These are phyloP conservation scores for Drosophila funebris DNA, from an alignment of 1,140 invertebrate genomes.

Conservation along the genomic window DNA sequence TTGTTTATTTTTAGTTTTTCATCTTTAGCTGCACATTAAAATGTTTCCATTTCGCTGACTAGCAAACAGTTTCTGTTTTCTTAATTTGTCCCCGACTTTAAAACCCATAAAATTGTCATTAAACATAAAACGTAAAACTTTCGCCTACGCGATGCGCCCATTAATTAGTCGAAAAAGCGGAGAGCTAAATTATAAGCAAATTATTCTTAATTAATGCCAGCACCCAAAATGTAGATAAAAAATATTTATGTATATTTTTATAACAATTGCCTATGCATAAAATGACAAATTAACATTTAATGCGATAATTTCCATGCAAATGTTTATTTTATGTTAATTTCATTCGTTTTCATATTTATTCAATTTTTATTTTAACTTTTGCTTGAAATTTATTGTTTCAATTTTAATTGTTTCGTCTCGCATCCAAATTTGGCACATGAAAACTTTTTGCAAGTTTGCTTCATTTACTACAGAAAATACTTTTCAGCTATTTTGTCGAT, in stretches of 20 bases:
- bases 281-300: constrained; percentile 38
- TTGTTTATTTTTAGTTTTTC: constrained; percentile 55
- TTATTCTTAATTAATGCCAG: constrained; percentile 60
- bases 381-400: constrained; percentile 28
- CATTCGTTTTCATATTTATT: not conserved
- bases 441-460: constrained; percentile 42
- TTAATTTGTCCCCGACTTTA: constrained; percentile 50
- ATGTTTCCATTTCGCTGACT: constrained; percentile 15
- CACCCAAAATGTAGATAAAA: constrained; percentile 10
- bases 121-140: constrained; percentile 44
- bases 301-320: constrained; percentile 50
- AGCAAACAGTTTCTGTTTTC: not conserved
- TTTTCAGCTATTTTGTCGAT: constrained; percentile 1
- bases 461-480: constrained; percentile 16
- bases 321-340: constrained; percentile 42
- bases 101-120: constrained; percentile 44
- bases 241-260: constrained; percentile 13
- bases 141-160: constrained; percentile 38
- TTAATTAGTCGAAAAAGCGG: constrained; percentile 53
- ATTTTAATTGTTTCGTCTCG: constrained; percentile 26
- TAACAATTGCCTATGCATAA: constrained; percentile 22
- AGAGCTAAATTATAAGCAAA: constrained; percentile 43
- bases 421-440: constrained; percentile 33
- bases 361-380: not conserved
- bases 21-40: constrained; percentile 22